Evolutionary conservation across 2,888 invertebrate genomes (phyloP), one percentile per base, ranked within the genome.

Genomic region (Zaprionus lineosus): DNA sequence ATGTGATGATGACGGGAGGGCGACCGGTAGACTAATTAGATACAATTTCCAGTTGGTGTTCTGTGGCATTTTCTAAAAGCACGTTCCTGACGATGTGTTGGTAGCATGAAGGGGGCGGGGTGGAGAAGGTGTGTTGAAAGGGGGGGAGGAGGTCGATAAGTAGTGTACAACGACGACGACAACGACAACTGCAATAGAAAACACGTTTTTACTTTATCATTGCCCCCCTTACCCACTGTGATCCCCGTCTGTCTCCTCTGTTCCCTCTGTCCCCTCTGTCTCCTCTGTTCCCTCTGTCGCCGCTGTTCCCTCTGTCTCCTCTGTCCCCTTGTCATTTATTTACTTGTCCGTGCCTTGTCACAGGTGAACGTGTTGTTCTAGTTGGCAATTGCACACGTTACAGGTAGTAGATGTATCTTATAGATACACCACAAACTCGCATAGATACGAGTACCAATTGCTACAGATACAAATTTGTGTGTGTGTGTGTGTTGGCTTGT

Each of bases 351-450:
- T 63, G 62, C 72, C 58, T 70, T 81, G 77, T 78, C 77, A 64
- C 84, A 73, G 77, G 74, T 74, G 84, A 84, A 81, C 77, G 84
- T 78, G 77, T 73, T 77, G 77, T 78, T 78, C 84, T 82, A 78
- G 84, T 78, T 78, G 82, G 78, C 77, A 74, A 81, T 77, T 81
- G 84, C 74, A 76, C 77, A 84, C 81, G 55, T 76, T 68, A 72
- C 34, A 66, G 50, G 50, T 52, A 67, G 71, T 50, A 61, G 47
- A 29, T 51, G 33, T 40, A 57, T 18, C 53, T 50, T 51, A 41
- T 41, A 61, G 46, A 55, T 39, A 66, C 24, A 44, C 12, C n/a
- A 12, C 18, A 39, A 33, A 16, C 26, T 15, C 14, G 14, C 28
- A 36, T 16, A 47, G 8, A 28, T 37, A 43, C 51, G 8, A 14